These are phyloP conservation scores for Rhinopomastus cyanomelas DNA, from an alignment of 2,113 vertebrate species.

Conservation along the genomic window DNA sequence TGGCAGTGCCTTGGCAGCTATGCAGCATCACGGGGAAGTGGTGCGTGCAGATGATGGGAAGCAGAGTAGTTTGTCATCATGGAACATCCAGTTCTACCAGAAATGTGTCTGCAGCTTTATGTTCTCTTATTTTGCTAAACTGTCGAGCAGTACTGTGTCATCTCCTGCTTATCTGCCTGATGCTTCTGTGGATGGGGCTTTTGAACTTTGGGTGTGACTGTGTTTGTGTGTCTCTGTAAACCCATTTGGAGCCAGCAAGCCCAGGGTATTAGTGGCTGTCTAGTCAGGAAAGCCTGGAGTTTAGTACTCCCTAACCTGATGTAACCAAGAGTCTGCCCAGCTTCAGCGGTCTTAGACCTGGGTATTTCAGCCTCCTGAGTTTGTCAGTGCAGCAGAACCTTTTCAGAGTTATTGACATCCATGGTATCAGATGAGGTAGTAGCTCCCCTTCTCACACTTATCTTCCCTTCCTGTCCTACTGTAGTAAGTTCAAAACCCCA, in stretches of 20 bases:
- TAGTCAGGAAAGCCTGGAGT: neutral
- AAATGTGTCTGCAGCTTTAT: neutral
- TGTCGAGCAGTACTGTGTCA: neutral
- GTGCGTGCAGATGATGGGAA: neutral
- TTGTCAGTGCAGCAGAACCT: neutral
- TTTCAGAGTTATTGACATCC: neutral
- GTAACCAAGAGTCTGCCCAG: neutral
- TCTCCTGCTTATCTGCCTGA: neutral
- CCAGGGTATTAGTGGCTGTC: neutral
- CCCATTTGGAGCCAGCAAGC: neutral
- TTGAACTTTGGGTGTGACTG: neutral
- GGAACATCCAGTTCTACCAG: neutral
- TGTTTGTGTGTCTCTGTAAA: neutral
- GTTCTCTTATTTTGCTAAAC: neutral
- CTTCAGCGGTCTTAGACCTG: neutral
- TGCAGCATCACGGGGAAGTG: neutral
- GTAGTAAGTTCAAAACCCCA: neutral
- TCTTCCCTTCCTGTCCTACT: neutral
- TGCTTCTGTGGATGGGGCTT: neutral
- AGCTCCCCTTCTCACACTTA: neutral
- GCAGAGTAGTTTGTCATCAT: neutral
- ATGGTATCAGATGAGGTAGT: neutral
- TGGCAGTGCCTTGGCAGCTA: neutral
- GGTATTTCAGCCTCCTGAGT: neutral
- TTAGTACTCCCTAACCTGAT: neutral